Evolutionary conservation across 2,888 invertebrate species (phyloP).

Genomic region (Cylindroiulus punctatus): DNA sequence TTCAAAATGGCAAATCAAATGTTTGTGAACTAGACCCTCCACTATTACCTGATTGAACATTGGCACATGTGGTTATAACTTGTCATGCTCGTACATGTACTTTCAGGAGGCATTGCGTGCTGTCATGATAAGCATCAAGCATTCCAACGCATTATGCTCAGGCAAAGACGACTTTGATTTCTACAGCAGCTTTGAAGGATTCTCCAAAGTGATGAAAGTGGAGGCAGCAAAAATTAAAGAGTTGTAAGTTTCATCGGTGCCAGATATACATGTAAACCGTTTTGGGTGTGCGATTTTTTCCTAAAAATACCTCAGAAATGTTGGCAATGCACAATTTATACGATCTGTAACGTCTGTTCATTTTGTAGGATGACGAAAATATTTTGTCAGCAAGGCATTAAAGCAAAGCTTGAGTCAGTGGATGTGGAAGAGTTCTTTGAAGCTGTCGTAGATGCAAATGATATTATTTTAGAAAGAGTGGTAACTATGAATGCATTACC

Average conservation of each 20-base stretch:
- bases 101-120: slow-evolving; percentile 75
- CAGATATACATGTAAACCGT: background rate
- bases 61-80: no score
- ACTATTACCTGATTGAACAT: no score
- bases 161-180: slow-evolving; percentile 76
- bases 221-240: slow-evolving; percentile 75
- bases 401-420: slow-evolving; percentile 71
- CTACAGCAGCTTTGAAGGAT: slow-evolving; percentile 80
- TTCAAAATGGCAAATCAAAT: no score
- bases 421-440: slow-evolving; percentile 78
- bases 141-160: slow-evolving; percentile 77
- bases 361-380: slow-evolving; percentile 69
- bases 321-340: background rate
- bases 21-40: no score
- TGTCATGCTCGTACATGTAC: no score
- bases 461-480: slow-evolving; percentile 82
- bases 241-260: slow-evolving; percentile 66
- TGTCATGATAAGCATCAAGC: slow-evolving; percentile 76
- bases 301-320: background rate
- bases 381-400: slow-evolving; percentile 70
- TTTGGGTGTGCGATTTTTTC: no score
- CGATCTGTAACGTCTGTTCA: background rate
- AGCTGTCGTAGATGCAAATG: slow-evolving; percentile 82
- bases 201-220: slow-evolving; percentile 74
- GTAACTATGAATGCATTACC: slow-evolving; percentile 68